Conservation (phyloP, 2,888 invertebrate species). For the Elysia crispata region DNA sequence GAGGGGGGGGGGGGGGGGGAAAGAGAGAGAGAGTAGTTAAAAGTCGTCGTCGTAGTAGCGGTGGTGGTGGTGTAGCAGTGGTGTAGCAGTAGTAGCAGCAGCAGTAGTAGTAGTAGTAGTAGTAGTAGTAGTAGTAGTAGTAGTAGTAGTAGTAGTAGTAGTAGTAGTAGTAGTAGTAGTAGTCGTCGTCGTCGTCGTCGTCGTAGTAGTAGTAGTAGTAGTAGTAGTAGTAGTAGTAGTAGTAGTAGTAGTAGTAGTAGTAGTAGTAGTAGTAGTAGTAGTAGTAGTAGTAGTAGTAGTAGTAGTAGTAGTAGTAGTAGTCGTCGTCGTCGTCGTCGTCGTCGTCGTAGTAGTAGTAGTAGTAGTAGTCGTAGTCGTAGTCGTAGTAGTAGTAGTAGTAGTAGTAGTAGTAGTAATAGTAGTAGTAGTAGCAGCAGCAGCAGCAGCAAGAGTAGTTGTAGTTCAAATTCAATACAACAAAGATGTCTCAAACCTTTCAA, state of each 20-base stretch:
- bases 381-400: too few species aligned
- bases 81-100: background rate
- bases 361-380: too few species aligned
- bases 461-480: too few species aligned
- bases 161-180: too few species aligned
- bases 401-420: too few species aligned
- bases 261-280: constrained; percentile 30
- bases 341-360: too few species aligned
- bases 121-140: constrained; percentile 30
- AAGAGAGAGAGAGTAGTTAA: constrained; percentile 4
- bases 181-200: too few species aligned
- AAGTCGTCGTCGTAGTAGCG: too few species aligned
- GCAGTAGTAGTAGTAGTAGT: constrained; percentile 15
- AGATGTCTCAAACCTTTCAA: too few species aligned
- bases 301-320: constrained; percentile 5
- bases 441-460: too few species aligned
- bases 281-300: constrained; percentile 16
- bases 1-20: background rate
- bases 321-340: background rate
- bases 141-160: constrained; percentile 16
- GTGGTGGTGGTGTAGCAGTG: too few species aligned
- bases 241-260: constrained; percentile 30
- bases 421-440: too few species aligned
- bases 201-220: background rate
- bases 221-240: constrained; percentile 20